Evolutionary conservation across 2,113 vertebrate species (phyloP).

Genomic region (Labrus mixtus): DNA sequence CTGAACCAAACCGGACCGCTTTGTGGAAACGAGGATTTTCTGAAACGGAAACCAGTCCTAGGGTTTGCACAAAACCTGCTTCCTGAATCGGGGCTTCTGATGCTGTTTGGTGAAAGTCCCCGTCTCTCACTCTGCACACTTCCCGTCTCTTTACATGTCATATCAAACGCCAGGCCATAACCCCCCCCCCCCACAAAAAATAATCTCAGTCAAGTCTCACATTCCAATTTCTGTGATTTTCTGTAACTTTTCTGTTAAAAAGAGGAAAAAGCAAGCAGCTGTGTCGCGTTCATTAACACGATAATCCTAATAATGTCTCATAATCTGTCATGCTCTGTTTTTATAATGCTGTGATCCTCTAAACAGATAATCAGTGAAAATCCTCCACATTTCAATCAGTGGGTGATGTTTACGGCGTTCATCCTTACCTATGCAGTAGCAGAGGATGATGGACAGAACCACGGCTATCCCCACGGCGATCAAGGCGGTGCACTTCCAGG

Average conservation of each 20-base stretch:
- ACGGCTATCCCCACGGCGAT: constrained; percentile 94
- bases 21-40: too few species aligned
- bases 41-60: too few species aligned
- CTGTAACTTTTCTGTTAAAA: not conserved
- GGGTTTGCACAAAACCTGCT: too few species aligned
- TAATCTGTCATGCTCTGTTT: constrained; percentile 3
- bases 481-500: constrained; percentile 98
- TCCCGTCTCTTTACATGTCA: too few species aligned
- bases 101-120: too few species aligned
- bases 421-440: constrained; percentile 95
- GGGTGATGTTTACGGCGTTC: too few species aligned
- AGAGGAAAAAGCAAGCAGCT: not conserved
- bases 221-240: not conserved
- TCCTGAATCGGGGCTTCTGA: too few species aligned
- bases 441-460: constrained; percentile 93
- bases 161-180: too few species aligned
- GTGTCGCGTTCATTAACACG: not conserved
- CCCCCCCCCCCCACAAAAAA: too few species aligned
- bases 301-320: constrained; percentile 8
- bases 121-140: too few species aligned
- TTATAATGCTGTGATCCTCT: not conserved
- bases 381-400: not conserved
- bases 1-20: too few species aligned
- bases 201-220: too few species aligned
- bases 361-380: not conserved